Evolutionary conservation across 23 tunicate genomes (phyloP).

Genomic region (Ciona savignyi): DNA sequence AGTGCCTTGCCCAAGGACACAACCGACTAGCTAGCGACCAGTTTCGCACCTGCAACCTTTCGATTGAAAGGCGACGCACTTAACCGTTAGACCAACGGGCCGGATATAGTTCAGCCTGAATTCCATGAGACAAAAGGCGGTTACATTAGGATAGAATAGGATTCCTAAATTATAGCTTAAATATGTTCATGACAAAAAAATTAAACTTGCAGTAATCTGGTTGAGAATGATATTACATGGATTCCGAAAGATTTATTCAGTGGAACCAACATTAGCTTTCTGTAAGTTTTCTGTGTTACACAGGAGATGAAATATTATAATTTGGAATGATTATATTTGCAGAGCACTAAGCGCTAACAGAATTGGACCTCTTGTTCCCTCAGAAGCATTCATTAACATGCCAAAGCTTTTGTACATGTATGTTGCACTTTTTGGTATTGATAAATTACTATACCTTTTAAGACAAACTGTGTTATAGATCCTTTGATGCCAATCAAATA

Average conservation of each 20-base stretch:
- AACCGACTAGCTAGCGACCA: too few relatives aligned
- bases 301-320: too few relatives aligned
- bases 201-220: constrained; percentile 13
- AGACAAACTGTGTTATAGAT: constrained; percentile 3
- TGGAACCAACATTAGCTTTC: constrained; percentile 22
- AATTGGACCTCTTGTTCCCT: constrained; percentile 26
- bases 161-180: too few relatives aligned
- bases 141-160: too few relatives aligned
- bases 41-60: too few relatives aligned
- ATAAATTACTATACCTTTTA: not conserved
- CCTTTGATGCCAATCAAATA: constrained; percentile 23
- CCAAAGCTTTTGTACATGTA: constrained; percentile 8
- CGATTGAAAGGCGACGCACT: too few relatives aligned
- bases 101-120: too few relatives aligned
- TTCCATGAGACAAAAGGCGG: too few relatives aligned
- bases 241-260: constrained; percentile 8
- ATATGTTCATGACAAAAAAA: too few relatives aligned
- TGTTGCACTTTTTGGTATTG: not conserved
- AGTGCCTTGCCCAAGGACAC: too few relatives aligned
- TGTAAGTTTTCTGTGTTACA: constrained; percentile 5
- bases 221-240: constrained; percentile 16
- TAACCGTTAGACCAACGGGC: too few relatives aligned
- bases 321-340: not conserved
- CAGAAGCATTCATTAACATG: constrained; percentile 20
- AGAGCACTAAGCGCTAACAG: constrained; percentile 21